A percentile compares a stretch with the other conserved stretches of the same genome.
Evolutionary conservation across 2,797 vertebrate genomes (phyloP).

Genomic region (Myotis vivesi): DNA sequence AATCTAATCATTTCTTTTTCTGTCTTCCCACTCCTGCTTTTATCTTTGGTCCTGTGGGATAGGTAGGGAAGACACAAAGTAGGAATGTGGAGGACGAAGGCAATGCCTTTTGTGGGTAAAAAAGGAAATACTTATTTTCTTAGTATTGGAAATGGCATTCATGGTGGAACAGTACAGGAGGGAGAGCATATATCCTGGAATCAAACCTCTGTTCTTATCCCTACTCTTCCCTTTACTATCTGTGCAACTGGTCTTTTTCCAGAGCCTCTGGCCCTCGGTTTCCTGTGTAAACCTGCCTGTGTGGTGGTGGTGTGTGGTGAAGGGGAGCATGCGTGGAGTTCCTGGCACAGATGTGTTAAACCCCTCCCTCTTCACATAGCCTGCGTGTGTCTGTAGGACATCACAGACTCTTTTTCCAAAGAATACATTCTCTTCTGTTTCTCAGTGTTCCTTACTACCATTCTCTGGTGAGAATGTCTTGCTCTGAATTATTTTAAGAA

Average conservation of each 20-base stretch:
- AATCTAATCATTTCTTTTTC: not conserved
- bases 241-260: not conserved
- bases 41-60: not conserved
- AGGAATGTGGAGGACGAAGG: not conserved
- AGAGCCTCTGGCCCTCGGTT: not conserved
- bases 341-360: fast-evolving
- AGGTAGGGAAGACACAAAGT: not conserved
- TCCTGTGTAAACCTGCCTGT: fast-evolving
- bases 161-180: not conserved
- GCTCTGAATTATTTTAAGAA: not conserved
- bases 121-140: not conserved
- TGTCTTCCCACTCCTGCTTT: not conserved
- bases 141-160: not conserved
- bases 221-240: not conserved
- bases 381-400: not conserved
- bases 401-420: not conserved
- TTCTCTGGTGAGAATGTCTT: not conserved
- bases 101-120: not conserved
- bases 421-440: not conserved
- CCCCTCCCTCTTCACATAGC: not conserved
- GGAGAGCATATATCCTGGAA: not conserved
- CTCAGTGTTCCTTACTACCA: not conserved
- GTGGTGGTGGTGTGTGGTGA: not conserved
- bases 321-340: not conserved
- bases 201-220: not conserved